Percentiles rank a stretch among this genome's conserved stretches.
Evolutionary conservation across 2,888 invertebrate genomes (phyloP).

Genomic region (Parnassius glacialis): DNA sequence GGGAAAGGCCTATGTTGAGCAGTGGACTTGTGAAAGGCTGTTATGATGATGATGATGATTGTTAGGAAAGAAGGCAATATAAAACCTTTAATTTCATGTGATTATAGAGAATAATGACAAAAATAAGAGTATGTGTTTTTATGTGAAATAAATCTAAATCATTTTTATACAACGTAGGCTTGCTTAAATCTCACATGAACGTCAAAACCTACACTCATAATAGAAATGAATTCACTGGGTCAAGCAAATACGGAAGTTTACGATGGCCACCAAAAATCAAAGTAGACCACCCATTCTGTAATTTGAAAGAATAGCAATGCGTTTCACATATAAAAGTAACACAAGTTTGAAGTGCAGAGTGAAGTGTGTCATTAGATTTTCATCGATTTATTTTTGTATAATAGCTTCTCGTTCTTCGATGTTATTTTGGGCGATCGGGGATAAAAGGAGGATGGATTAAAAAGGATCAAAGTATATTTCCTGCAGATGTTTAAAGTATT

Average conservation of each 20-base stretch:
- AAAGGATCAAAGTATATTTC: conserved; percentile 60
- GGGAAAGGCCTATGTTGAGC: too few species aligned
- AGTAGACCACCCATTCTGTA: conserved; percentile 60
- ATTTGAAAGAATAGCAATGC: conserved; percentile 51
- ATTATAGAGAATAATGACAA: too few species aligned
- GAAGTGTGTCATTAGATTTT: conserved; percentile 71
- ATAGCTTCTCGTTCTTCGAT: conserved; percentile 26
- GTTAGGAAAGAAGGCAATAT: too few species aligned
- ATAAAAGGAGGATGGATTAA: conserved; percentile 49
- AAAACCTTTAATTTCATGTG: too few species aligned
- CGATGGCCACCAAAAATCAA: conserved; percentile 18
- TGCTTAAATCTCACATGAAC: too few species aligned
- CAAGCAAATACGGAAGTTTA: conserved; percentile 27
- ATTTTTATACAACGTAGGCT: too few species aligned
- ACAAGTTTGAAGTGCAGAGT: conserved; percentile 41
- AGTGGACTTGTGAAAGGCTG: too few species aligned
- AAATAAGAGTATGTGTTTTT: too few species aligned
- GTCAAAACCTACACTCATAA: too few species aligned
- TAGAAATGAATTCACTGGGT: conserved; percentile 15
- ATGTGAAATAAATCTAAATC: too few species aligned
- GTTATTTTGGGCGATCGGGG: conserved; percentile 49
- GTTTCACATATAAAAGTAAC: conserved; percentile 29
- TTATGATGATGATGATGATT: too few species aligned
- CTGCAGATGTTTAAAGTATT: conserved; percentile 33
- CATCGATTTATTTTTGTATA: conserved; percentile 59